Base-by-base conservation (phyloP, 2,113 vertebrate species). In the Esox niger region DNA sequence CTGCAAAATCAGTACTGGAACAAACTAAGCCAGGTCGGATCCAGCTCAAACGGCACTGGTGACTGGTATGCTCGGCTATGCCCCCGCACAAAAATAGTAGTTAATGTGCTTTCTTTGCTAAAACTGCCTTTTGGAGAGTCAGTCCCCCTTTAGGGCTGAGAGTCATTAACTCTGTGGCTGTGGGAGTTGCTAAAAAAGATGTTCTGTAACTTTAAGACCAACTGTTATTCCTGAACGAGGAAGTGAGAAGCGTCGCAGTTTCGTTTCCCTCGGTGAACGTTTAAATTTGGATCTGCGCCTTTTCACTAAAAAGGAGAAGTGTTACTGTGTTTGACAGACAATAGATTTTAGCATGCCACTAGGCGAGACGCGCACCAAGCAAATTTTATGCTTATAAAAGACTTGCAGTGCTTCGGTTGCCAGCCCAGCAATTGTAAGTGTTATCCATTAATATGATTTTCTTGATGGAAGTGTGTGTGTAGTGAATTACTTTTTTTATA, bases 201-300 rank as follows among this genome's bases (percentile, higher is more conserved):
- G 26, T 25, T 8, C 71, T 89, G 77, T 66, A 0, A 30, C 87
- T 90, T 88, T 88, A 89, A 88, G 79, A 71, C 0, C 23, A 26
- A 60, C 57, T n/a, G 46, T 29, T 9, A 17, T 11, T 2, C 15
- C 10, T 13, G 13, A 9, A 8, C 30, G 72, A 76, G 86, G 83
- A 87, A 86, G 80, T 86, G 80, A 73, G 65, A 0, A 15, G 0
- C 1, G 1, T 7, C 17, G 13, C 1, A 75, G 67, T 87, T 86
- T 87, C 87, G 9, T 64, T 89, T 89, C 84, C 77, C 17, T 26
- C n/a, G 13, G 6, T 1, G 11, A 63, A 68, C 75, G 33, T 70
- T 72, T 13, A 6, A 74, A 68, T 75, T 72, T 82, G 54, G 72
- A 47, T 20, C 23, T 66, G 20, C 9, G 4, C 2, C 2, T 56